These are phyloP conservation scores for Zhuqinia jingwanae DNA, from an alignment of 2,888 invertebrate species.

Conservation along the genomic window DNA sequence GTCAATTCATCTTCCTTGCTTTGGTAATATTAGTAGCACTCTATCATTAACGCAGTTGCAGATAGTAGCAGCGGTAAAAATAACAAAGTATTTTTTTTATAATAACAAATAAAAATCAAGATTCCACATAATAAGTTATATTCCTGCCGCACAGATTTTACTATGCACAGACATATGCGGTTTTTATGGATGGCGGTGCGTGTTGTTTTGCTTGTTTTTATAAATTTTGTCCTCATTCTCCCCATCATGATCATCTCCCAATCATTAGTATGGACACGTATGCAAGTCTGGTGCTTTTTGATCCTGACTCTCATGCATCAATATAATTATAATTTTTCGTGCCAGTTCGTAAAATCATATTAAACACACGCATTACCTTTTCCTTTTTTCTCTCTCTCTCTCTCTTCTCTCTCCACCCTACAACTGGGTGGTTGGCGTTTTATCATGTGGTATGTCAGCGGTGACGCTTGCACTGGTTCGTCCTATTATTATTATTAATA, in stretches of 20 bases:
- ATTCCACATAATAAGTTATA: not conserved
- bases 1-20: too few relatives aligned
- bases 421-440: not conserved
- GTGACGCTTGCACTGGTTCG: constrained; percentile 17
- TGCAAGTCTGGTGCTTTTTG: constrained; percentile 25
- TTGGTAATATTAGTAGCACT: too few relatives aligned
- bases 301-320: constrained; percentile 14
- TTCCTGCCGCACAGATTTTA: not conserved
- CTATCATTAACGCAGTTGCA: too few relatives aligned
- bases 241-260: not conserved
- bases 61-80: too few relatives aligned
- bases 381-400: not conserved
- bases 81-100: not conserved
- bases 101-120: not conserved
- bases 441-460: not conserved
- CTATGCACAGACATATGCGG: too few relatives aligned
- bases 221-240: not conserved
- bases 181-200: too few relatives aligned
- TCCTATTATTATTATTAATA: constrained; percentile 18
- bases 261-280: constrained; percentile 39
- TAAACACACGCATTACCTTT: not conserved
- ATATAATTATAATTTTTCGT: constrained; percentile 10
- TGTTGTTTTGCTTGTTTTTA: not conserved
- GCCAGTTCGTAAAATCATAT: not conserved
- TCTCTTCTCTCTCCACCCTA: not conserved